A percentile compares a stretch with the other conserved stretches of the same genome.
These are phyloP conservation scores for Synergus umbraculus DNA, from an alignment of 2,888 invertebrate species.

Conservation along the genomic window DNA sequence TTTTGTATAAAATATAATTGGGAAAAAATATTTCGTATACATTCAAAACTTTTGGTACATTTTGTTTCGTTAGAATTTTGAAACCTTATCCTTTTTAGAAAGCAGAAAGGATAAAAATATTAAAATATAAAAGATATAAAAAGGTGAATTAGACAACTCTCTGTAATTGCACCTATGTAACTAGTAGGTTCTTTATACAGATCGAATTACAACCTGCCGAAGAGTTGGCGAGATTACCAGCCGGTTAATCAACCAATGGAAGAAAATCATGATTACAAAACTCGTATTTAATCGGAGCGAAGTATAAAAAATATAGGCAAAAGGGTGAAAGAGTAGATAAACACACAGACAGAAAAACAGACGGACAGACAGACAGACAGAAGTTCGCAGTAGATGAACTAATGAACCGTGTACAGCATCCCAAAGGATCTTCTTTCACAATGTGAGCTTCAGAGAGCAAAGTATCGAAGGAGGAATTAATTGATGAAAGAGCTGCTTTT, in stretches of 20 bases:
- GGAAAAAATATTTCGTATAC: too few relatives aligned
- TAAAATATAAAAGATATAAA: background rate
- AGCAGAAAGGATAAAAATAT: background rate
- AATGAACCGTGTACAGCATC: conserved; percentile 61
- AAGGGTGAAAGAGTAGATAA: background rate
- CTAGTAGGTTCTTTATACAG: background rate
- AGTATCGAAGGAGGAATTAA: background rate
- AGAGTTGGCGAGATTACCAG: conserved; percentile 59
- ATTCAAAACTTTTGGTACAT: too few relatives aligned
- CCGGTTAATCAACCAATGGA: conserved; percentile 61
- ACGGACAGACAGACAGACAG: background rate
- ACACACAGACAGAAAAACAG: background rate
- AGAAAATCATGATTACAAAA: conserved; percentile 33
- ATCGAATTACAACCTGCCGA: conserved; percentile 53
- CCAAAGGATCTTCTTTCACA: conserved; percentile 12
- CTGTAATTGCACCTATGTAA: background rate
- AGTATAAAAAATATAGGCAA: conserved; percentile 34
- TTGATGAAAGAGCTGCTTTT: background rate
- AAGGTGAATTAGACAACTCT: background rate
- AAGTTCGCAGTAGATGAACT: conserved; percentile 47
- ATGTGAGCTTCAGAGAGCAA: background rate
- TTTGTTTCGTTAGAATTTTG: too few relatives aligned
- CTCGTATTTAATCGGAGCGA: conserved; percentile 54
- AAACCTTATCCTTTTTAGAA: too few relatives aligned
- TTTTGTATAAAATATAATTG: too few relatives aligned